Evolutionary conservation across 2,888 invertebrate species (phyloP).

Genomic region (Aspidiotus rigidus): DNA sequence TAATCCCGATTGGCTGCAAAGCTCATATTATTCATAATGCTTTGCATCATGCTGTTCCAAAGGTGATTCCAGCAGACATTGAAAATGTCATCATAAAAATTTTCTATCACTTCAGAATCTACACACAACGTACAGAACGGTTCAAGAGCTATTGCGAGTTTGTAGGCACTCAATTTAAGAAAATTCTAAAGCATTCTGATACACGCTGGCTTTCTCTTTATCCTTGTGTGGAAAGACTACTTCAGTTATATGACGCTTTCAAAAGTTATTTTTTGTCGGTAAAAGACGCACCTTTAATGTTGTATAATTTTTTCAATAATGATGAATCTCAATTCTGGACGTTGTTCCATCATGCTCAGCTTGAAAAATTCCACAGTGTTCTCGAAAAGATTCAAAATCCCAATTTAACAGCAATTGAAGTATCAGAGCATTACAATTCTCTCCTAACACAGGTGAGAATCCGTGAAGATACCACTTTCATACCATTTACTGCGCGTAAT

Average conservation of each 20-base stretch:
- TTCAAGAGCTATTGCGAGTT: constrained; percentile 41
- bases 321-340: constrained; percentile 34
- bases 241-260: constrained; percentile 39
- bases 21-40: constrained; percentile 42
- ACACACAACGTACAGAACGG: constrained; percentile 41
- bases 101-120: constrained; percentile 41
- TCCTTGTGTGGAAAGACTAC: constrained; percentile 40
- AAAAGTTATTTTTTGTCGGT: constrained; percentile 39
- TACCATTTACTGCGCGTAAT: constrained; percentile 12
- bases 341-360: constrained; percentile 22
- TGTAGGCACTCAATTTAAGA: constrained; percentile 40
- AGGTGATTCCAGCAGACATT: constrained; percentile 40
- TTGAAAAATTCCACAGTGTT: constrained; percentile 25
- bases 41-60: constrained; percentile 40
- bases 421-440: constrained; percentile 37
- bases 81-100: constrained; percentile 41
- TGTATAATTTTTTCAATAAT: constrained; percentile 39
- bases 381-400: constrained; percentile 28
- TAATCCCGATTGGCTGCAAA: constrained; percentile 40
- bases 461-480: constrained; percentile 12
- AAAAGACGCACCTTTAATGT: constrained; percentile 39
- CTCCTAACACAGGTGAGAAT: constrained; percentile 12
- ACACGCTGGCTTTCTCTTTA: constrained; percentile 39
- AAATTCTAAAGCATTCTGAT: constrained; percentile 38
- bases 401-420: constrained; percentile 19